Conservation (phyloP, 2,797 vertebrate species). For the Acipenser ruthenus region DNA sequence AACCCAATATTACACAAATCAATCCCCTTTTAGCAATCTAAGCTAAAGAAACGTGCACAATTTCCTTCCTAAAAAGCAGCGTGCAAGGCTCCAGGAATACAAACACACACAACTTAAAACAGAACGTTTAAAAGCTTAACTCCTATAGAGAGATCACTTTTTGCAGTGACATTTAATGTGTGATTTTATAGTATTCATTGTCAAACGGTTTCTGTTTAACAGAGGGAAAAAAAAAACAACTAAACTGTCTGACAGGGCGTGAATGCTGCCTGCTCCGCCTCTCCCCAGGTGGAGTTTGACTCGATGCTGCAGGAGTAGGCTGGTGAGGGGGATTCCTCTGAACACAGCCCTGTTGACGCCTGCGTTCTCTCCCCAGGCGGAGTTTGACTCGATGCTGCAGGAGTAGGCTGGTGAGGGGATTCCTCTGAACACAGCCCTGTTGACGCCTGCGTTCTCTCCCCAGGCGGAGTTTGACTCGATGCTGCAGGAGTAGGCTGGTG, state of each 20-base stretch:
- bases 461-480: constrained; percentile 81
- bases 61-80: too few relatives aligned
- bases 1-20: too few relatives aligned
- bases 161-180: too few relatives aligned
- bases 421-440: constrained; percentile 26
- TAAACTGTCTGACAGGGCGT: constrained; percentile 4
- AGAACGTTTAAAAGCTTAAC: too few relatives aligned
- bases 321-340: constrained; percentile 71
- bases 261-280: constrained; percentile 12
- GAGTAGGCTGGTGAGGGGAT: constrained; percentile 82
- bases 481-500: constrained; percentile 79
- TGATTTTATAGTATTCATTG: too few relatives aligned
- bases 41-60: too few relatives aligned
- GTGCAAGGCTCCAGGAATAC: too few relatives aligned
- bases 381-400: constrained; percentile 77
- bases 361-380: constrained; percentile 53
- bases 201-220: too few relatives aligned
- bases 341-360: constrained; percentile 1
- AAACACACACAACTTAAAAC: too few relatives aligned
- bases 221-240: background rate
- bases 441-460: constrained; percentile 12
- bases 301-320: constrained; percentile 80
- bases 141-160: too few relatives aligned
- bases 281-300: constrained; percentile 71
- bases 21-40: too few relatives aligned